phyloP scores from a whole-genome alignment of 1,140 invertebrate genomes.

The Aphelinus atriplicis region DNA sequence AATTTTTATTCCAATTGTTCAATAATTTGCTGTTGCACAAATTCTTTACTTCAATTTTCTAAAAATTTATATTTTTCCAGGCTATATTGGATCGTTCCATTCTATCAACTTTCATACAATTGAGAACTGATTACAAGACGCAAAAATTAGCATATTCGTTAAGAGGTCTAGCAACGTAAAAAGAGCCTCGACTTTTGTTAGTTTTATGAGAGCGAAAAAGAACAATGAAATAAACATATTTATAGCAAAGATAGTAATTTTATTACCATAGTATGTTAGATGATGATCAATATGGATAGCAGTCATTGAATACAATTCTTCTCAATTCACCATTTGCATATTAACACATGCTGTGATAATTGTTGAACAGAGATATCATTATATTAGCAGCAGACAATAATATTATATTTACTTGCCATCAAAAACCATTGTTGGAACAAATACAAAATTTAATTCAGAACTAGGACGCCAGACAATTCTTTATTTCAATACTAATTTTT shows the following conservation, averaged over 20 bases:
- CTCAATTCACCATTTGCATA: too few relatives aligned
- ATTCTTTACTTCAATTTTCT: conserved; percentile 6
- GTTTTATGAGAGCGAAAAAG: background rate
- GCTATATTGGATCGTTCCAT: conserved; percentile 87
- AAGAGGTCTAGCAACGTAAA: conserved; percentile 65
- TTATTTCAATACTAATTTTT: background rate
- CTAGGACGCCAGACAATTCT: background rate
- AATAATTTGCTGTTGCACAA: too few relatives aligned
- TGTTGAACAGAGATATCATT: too few relatives aligned
- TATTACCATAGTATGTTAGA: conserved; percentile 39
- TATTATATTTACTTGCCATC: too few relatives aligned
- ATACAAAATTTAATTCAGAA: background rate
- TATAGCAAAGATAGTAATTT: conserved; percentile 52
- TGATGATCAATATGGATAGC: too few relatives aligned
- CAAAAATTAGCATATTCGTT: conserved; percentile 79
- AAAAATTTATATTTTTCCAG: conserved; percentile 67
- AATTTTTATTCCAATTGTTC: too few relatives aligned
- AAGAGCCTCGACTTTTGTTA: background rate
- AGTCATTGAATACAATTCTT: too few relatives aligned
- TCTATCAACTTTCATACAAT: conserved; percentile 90
- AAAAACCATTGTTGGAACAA: background rate
- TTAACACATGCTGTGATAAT: too few relatives aligned
- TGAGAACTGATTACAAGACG: conserved; percentile 91
- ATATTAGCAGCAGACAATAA: too few relatives aligned
- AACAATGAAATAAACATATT: conserved; percentile 40